A percentile compares a stretch with the other conserved stretches of the same genome.
These are phyloP conservation scores for Lepus oiostolus DNA, from an alignment of 2,797 vertebrate genomes.

Conservation along the genomic window DNA sequence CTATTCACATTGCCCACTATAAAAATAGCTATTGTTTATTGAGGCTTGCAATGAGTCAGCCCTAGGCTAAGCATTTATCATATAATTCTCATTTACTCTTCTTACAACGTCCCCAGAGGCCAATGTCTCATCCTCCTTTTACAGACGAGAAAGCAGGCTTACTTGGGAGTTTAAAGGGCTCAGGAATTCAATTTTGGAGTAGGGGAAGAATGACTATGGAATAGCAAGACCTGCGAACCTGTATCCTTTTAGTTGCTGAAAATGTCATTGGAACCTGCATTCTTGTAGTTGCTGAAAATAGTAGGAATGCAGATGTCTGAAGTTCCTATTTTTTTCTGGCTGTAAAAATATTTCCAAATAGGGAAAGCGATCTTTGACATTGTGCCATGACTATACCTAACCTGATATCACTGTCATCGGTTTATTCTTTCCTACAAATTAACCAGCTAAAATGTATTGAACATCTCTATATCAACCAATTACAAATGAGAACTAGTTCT, in stretches of 20 bases:
- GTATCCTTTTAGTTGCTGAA: too few species aligned
- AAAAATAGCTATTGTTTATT: conserved; percentile 58
- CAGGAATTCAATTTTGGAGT: conserved; percentile 31
- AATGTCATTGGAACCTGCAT: neutral
- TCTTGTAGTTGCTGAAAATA: neutral
- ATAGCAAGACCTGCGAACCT: too few species aligned
- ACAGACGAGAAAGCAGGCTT: conserved; percentile 37
- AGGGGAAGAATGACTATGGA: too few species aligned
- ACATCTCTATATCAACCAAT: neutral
- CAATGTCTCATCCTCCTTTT: neutral
- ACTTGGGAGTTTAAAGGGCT: neutral
- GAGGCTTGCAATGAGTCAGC: conserved; percentile 9
- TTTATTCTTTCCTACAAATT: conserved; percentile 41
- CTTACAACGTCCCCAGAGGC: conserved; percentile 21
- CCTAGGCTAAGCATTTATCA: neutral
- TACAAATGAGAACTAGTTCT: conserved; percentile 43
- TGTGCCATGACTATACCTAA: neutral
- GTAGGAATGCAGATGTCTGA: neutral
- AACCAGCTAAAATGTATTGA: neutral
- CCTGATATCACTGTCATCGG: neutral
- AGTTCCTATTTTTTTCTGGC: neutral
- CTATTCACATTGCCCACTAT: neutral
- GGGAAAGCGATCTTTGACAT: neutral
- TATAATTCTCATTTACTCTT: conserved; percentile 51
- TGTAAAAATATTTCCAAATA: neutral